These are phyloP conservation scores for Ectemnius cavifrons DNA, from an alignment of 2,888 invertebrate genomes.

Conservation along the genomic window DNA sequence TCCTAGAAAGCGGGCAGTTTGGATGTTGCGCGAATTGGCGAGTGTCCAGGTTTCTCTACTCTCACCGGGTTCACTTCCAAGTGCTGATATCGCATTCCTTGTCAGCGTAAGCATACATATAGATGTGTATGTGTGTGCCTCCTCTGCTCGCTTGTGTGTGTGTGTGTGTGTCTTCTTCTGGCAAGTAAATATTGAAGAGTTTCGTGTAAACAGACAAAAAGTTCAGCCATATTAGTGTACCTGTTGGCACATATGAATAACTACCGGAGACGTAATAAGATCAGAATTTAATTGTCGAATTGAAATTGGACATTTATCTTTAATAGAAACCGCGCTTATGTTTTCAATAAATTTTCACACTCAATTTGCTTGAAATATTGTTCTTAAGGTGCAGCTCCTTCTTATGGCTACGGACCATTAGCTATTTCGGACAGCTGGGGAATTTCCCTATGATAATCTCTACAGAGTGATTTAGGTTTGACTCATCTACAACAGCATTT, in stretches of 20 bases:
- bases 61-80: constrained; percentile 40
- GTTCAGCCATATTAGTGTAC: not conserved
- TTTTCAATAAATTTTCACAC: too few relatives aligned
- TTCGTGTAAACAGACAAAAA: constrained; percentile 25
- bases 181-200: not conserved
- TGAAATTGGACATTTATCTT: too few relatives aligned
- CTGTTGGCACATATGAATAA: constrained; percentile 7
- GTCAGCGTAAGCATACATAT: constrained; percentile 29
- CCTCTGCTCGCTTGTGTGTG: constrained; percentile 37
- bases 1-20: constrained; percentile 52
- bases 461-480: too few relatives aligned
- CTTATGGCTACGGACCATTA: not conserved
- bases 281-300: not conserved
- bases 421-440: not conserved
- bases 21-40: constrained; percentile 64
- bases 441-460: too few relatives aligned
- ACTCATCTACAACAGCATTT: too few relatives aligned
- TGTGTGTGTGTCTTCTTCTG: constrained; percentile 31
- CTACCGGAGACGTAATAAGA: not conserved
- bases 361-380: too few relatives aligned
- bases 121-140: constrained; percentile 17
- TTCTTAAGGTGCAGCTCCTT: too few relatives aligned
- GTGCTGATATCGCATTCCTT: constrained; percentile 55
- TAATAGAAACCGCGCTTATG: too few relatives aligned
- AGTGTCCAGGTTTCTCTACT: constrained; percentile 59